Evolutionary conservation across 2,113 vertebrate species (phyloP).

Genomic region (Choloepus hoffmanni): DNA sequence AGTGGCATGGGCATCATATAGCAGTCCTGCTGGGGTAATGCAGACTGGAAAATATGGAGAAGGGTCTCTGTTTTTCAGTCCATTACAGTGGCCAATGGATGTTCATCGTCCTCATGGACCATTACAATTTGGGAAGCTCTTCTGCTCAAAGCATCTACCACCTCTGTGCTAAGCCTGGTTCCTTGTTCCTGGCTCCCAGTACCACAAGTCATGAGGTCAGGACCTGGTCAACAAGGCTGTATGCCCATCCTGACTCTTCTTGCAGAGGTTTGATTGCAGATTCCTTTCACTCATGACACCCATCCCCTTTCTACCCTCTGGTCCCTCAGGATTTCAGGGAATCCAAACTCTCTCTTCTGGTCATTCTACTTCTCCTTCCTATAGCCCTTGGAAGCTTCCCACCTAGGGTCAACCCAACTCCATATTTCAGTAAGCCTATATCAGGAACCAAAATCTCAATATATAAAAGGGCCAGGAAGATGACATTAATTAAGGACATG

Average conservation of each 20-base stretch:
- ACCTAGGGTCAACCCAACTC: background rate
- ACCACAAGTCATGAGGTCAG: background rate
- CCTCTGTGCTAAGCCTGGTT: background rate
- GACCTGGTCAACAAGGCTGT: background rate
- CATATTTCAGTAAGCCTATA: background rate
- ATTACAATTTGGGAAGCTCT: background rate
- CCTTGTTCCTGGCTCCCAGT: background rate
- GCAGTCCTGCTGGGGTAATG: background rate
- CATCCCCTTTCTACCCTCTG: rapidly evolving
- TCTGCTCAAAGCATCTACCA: background rate
- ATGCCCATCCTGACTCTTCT: background rate
- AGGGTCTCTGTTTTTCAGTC: background rate
- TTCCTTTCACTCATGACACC: background rate
- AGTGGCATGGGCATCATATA: background rate
- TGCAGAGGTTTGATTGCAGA: background rate
- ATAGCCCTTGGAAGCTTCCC: background rate
- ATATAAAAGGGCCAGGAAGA: background rate
- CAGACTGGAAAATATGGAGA: background rate
- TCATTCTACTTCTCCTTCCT: background rate
- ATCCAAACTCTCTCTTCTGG: background rate
- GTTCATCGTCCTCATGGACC: background rate
- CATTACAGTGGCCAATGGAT: background rate
- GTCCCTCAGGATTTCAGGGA: background rate
- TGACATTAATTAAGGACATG: background rate
- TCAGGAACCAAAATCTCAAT: background rate